Conservation (phyloP, 2,113 vertebrate species). For the Calypte anna region DNA sequence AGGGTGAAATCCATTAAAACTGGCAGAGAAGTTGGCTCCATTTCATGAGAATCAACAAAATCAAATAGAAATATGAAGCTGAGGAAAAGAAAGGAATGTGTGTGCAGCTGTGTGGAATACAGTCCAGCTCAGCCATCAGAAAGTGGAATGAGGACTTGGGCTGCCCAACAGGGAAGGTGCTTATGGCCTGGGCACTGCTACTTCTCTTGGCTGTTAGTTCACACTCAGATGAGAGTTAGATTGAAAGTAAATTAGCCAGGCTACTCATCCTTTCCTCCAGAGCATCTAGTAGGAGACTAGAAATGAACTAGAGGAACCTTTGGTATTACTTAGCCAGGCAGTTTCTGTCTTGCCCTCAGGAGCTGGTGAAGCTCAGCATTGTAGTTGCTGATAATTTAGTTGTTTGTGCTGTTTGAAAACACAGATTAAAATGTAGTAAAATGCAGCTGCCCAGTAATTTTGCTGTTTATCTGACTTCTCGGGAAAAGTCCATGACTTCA, state of each 20-base stretch:
- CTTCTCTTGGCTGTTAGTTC: not conserved
- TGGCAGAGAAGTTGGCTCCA: conserved; percentile 10
- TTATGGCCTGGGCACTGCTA: not conserved
- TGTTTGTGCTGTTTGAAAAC: not conserved
- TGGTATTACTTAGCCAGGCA: not conserved
- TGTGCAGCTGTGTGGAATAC: not conserved
- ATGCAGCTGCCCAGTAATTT: rapidly evolving
- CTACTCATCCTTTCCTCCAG: not conserved
- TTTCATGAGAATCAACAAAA: conserved; percentile 13
- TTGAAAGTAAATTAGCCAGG: not conserved
- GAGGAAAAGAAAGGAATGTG: not conserved
- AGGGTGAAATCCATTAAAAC: not conserved
- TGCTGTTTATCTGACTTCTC: not conserved
- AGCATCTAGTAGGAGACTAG: not conserved
- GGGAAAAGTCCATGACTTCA: not conserved
- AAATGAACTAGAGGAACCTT: not conserved
- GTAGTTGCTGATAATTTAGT: not conserved
- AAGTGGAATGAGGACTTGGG: not conserved
- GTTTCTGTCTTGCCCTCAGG: not conserved
- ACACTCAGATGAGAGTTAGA: rapidly evolving
- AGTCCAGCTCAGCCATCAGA: not conserved
- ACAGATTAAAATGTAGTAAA: rapidly evolving
- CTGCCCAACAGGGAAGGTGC: not conserved
- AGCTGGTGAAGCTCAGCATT: not conserved
- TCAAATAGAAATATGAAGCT: conserved; percentile 2